Evolutionary conservation across 2,113 vertebrate species (phyloP).

Genomic region (Micromys minutus): DNA sequence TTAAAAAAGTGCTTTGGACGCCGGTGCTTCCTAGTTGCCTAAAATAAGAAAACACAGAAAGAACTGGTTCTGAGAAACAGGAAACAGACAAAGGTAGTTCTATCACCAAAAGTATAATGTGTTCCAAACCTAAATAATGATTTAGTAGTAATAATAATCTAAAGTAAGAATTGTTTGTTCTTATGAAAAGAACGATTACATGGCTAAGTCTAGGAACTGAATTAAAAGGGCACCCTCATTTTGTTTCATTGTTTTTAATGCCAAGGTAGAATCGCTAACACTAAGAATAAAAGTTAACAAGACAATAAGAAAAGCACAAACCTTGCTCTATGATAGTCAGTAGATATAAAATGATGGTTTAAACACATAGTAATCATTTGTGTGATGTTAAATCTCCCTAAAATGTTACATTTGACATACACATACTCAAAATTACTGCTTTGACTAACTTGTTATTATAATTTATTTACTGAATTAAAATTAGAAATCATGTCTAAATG

Average conservation of each 20-base stretch:
- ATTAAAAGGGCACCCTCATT: slow-evolving; percentile 29
- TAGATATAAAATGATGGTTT: neutral
- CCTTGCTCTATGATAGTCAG: neutral
- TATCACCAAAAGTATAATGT: slow-evolving; percentile 16
- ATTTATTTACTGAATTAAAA: neutral
- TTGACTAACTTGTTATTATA: neutral
- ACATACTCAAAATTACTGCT: neutral
- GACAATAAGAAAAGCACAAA: neutral
- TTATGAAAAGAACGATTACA: slow-evolving; percentile 27
- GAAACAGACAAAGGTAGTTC: slow-evolving; percentile 5
- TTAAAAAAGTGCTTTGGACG: neutral
- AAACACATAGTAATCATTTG: neutral
- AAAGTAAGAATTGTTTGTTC: slow-evolving; percentile 29
- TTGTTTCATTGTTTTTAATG: slow-evolving; percentile 39
- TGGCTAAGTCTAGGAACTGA: slow-evolving; percentile 7
- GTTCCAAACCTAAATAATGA: slow-evolving; percentile 43
- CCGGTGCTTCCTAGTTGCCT: neutral
- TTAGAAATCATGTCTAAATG: slow-evolving; percentile 15
- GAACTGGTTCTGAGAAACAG: slow-evolving; percentile 28
- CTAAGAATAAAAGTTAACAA: slow-evolving; percentile 36
- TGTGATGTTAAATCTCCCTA: neutral
- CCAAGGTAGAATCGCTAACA: neutral
- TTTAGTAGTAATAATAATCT: slow-evolving; percentile 46
- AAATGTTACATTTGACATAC: neutral
- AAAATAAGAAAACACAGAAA: slow-evolving; percentile 3